Evolutionary conservation across 2,113 vertebrate species (phyloP).

Genomic region (Lagopus muta): DNA sequence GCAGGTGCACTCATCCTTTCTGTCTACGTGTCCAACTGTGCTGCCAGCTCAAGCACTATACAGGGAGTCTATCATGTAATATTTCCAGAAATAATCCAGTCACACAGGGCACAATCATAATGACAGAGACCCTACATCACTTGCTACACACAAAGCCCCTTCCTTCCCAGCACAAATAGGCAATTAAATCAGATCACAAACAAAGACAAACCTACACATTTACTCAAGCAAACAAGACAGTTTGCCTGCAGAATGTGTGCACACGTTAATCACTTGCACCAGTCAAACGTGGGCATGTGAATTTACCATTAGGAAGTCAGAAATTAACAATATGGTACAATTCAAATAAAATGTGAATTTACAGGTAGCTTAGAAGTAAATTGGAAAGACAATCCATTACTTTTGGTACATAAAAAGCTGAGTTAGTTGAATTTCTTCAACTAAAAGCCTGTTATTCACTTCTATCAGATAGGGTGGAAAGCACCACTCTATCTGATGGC

Average conservation of each 20-base stretch:
- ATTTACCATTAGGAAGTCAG: not conserved
- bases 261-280: not conserved
- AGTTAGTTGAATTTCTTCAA: not conserved
- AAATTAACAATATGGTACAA: not conserved
- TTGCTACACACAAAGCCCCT: not conserved
- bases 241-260: not conserved
- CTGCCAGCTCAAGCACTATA: not conserved
- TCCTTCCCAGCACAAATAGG: not conserved
- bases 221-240: not conserved
- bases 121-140: accelerated
- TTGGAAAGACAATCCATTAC: not conserved
- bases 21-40: not conserved
- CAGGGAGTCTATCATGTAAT: accelerated
- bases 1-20: not conserved
- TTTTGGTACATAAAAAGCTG: not conserved
- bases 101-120: not conserved
- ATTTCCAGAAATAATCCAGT: not conserved
- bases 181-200: not conserved
- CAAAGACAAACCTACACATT: not conserved
- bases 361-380: not conserved
- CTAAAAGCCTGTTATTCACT: not conserved
- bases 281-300: not conserved
- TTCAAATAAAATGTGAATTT: not conserved
- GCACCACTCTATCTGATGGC: not conserved
- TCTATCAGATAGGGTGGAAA: not conserved